phyloP scores from a whole-genome alignment of 2,888 invertebrate species.

The Leptinotarsa haldemani region DNA sequence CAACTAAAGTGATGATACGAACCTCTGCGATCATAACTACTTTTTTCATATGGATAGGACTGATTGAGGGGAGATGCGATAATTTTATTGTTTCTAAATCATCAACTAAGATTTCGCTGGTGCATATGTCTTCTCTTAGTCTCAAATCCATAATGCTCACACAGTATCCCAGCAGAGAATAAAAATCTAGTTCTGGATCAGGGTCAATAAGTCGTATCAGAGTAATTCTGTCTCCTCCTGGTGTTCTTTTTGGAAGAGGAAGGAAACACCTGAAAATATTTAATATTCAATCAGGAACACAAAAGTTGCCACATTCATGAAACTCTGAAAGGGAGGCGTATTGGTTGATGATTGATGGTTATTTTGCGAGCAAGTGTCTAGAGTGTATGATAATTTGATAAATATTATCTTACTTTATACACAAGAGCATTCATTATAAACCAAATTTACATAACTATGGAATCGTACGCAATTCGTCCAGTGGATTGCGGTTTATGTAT shows the following conservation, averaged over 20 bases:
- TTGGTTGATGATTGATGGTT: no score
- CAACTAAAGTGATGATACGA: background rate
- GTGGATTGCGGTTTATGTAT: no score
- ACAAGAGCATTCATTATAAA: no score
- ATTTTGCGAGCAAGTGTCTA: no score
- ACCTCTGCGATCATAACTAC: background rate
- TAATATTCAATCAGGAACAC: no score
- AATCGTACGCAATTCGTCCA: no score
- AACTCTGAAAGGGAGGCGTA: no score
- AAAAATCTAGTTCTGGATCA: background rate
- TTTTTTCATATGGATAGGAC: background rate
- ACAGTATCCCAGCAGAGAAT: background rate
- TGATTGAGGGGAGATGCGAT: background rate
- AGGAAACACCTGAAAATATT: slow-evolving; percentile 62
- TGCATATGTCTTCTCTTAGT: background rate
- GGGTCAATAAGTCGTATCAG: background rate
- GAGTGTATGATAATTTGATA: no score
- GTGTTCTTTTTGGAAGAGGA: slow-evolving; percentile 66
- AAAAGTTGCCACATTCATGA: no score
- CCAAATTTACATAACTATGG: no score
- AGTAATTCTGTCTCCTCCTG: slow-evolving; percentile 64
- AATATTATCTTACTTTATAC: no score
- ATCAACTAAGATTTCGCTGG: background rate
- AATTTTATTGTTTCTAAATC: background rate
- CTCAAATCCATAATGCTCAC: background rate